A percentile compares a stretch with the other conserved stretches of the same genome.
Evolutionary conservation across 2,797 vertebrate species (phyloP).

Genomic region (Peromyscus aztecus): DNA sequence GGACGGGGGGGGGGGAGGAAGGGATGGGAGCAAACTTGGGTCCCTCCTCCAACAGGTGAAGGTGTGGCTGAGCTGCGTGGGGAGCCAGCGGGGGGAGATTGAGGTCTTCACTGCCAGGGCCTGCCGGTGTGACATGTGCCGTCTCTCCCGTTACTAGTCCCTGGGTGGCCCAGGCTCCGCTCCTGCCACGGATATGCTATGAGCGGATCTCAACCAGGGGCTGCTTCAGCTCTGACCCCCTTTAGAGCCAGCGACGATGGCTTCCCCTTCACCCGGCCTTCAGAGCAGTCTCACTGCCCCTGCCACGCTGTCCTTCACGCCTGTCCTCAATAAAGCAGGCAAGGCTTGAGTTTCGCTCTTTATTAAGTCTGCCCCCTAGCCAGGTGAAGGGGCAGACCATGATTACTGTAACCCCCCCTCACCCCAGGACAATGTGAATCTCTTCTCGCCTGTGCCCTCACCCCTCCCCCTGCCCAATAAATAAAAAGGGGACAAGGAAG

Average conservation of each 20-base stretch:
- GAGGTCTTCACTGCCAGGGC: conserved; percentile 92
- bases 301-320: background rate
- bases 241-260: background rate
- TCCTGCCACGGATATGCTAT: background rate
- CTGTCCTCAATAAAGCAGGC: conserved; percentile 77
- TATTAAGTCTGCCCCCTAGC: conserved; percentile 81
- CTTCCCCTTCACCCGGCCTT: background rate
- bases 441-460: conserved; percentile 79
- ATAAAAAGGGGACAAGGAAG: conserved; percentile 82
- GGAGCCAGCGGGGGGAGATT: conserved; percentile 88
- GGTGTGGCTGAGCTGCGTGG: conserved; percentile 92
- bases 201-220: background rate
- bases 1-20: background rate
- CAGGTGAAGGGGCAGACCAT: conserved; percentile 70
- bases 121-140: conserved; percentile 95
- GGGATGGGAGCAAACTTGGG: background rate
- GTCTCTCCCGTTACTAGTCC: conserved; percentile 91
- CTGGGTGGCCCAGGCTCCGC: background rate
- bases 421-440: conserved; percentile 76
- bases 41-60: conserved; percentile 89
- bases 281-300: background rate
- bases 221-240: background rate
- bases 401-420: conserved; percentile 60
- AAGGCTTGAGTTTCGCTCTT: conserved; percentile 74
- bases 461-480: conserved; percentile 84